Percentiles rank a stretch among this genome's conserved stretches.
Evolutionary conservation across 2,888 invertebrate species (phyloP).

Genomic region (Alcis repandata): DNA sequence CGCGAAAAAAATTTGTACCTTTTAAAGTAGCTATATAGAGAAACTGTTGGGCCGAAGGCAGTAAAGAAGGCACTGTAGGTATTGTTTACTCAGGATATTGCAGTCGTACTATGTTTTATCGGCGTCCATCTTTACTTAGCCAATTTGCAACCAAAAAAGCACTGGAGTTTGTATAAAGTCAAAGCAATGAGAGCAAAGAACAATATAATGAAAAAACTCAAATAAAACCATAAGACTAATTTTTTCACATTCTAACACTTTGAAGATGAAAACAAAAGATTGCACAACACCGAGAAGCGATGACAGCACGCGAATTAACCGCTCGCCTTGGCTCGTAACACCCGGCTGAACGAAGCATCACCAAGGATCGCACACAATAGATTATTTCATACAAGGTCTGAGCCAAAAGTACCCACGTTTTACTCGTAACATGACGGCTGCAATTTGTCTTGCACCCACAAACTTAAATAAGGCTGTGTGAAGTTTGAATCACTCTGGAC

Average conservation of each 20-base stretch:
- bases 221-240: background rate
- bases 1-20: no score
- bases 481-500: background rate
- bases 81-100: no score
- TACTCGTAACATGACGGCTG: slow-evolving; percentile 63
- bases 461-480: slow-evolving; percentile 31
- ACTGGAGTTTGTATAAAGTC: background rate
- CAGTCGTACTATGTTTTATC: no score
- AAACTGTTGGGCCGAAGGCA: background rate
- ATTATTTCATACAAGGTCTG: slow-evolving; percentile 73
- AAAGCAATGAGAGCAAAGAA: background rate
- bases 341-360: slow-evolving; percentile 52
- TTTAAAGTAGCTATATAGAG: background rate
- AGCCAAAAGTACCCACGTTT: slow-evolving; percentile 76
- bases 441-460: slow-evolving; percentile 73
- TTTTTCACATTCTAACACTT: slow-evolving; percentile 9
- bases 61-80: background rate
- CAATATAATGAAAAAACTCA: background rate
- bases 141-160: background rate
- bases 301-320: slow-evolving; percentile 46
- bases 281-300: slow-evolving; percentile 39
- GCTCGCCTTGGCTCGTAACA: slow-evolving; percentile 53
- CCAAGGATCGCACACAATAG: slow-evolving; percentile 71
- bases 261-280: slow-evolving; percentile 40
- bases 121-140: background rate